These are phyloP conservation scores for Aleiodes alternator DNA, from an alignment of 2,888 invertebrate species.

Conservation along the genomic window DNA sequence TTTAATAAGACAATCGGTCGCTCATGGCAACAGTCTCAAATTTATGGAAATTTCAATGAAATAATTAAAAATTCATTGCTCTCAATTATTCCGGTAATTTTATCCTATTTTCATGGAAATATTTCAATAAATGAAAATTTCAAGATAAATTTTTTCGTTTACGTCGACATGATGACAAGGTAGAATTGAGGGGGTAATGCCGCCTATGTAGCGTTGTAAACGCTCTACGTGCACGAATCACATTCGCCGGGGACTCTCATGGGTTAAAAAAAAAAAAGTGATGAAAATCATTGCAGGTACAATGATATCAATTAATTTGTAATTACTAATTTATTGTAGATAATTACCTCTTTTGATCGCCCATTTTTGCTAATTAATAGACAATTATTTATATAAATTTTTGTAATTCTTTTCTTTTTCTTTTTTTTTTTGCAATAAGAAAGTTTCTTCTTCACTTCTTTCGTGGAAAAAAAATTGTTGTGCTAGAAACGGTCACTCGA, in stretches of 20 bases:
- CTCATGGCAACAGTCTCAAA: slow-evolving; percentile 21
- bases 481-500: slow-evolving; percentile 9
- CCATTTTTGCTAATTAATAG: slow-evolving; percentile 62
- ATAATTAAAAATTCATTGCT: neutral
- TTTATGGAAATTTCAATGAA: neutral
- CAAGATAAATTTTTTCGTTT: slow-evolving; percentile 46
- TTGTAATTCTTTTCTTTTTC: neutral
- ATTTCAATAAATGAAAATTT: neutral
- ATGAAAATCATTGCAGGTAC: slow-evolving; percentile 45
- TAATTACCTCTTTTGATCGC: slow-evolving; percentile 71
- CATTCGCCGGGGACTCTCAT: slow-evolving; percentile 39
- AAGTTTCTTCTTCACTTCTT: neutral
- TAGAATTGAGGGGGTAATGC: slow-evolving; percentile 72
- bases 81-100: neutral
- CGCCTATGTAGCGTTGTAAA: slow-evolving; percentile 54
- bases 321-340: neutral
- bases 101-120: neutral
- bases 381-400: slow-evolving; percentile 47
- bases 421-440: slow-evolving; percentile 46
- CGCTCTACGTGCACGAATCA: slow-evolving; percentile 47
- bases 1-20: slow-evolving; percentile 9
- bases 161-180: slow-evolving; percentile 76
- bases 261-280: slow-evolving; percentile 1
- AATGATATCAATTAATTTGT: neutral
- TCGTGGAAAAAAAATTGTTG: no score